Conservation (phyloP, 2,113 vertebrate species). For the Mesitornis unicolor region DNA sequence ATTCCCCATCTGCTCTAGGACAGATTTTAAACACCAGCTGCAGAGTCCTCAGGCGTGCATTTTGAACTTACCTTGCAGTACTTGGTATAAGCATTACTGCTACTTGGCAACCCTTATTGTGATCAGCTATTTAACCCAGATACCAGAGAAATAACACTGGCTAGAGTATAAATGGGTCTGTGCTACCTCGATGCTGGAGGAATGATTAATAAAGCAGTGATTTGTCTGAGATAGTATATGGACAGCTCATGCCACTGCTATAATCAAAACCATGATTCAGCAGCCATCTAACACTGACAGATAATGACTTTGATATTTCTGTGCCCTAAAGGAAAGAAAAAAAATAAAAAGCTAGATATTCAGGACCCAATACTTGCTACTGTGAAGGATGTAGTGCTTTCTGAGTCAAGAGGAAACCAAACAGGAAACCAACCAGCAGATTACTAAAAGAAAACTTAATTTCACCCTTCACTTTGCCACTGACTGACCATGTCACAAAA, state of each 20-base stretch:
- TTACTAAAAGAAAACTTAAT: background rate
- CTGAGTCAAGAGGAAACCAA: background rate
- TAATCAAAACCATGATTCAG: background rate
- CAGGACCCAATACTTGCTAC: background rate
- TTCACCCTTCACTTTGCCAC: background rate
- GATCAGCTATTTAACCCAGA: background rate
- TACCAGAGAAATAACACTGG: background rate
- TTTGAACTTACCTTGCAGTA: background rate
- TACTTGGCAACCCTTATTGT: background rate
- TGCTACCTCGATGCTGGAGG: background rate
- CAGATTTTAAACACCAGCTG: slow-evolving; percentile 29
- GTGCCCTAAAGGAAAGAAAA: background rate
- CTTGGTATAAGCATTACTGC: background rate
- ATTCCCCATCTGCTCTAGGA: slow-evolving; percentile 43
- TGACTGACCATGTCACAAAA: background rate
- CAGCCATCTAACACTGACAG: background rate
- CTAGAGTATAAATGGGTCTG: background rate
- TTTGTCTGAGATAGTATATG: background rate
- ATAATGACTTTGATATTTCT: background rate
- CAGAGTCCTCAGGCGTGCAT: background rate
- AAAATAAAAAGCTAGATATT: background rate
- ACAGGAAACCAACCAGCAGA: background rate
- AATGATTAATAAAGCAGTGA: background rate
- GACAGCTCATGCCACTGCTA: background rate
- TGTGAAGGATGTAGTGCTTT: background rate